Conservation (phyloP, 2,888 invertebrate genomes). For the Acholoe squamosa region DNA sequence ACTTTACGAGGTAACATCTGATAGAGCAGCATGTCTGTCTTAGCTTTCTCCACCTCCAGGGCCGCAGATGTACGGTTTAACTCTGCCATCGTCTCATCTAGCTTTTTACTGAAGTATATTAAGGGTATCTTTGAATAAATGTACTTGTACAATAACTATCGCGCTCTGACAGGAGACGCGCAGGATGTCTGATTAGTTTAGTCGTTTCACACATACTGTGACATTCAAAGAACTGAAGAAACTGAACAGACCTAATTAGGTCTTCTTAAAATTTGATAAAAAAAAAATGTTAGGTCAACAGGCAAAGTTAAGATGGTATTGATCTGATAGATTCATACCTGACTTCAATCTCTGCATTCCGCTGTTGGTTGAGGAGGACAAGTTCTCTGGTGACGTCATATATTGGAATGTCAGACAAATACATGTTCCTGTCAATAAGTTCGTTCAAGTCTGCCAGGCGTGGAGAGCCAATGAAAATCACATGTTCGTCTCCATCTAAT, state of each 20-base stretch:
- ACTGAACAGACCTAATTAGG: too few relatives aligned
- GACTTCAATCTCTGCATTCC: conserved; percentile 81
- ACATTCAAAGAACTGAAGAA: too few relatives aligned
- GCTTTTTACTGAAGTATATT: conserved; percentile 81
- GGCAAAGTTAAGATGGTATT: not conserved
- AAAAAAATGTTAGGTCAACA: too few relatives aligned
- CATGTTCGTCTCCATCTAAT: conserved; percentile 74
- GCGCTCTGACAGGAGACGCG: too few relatives aligned
- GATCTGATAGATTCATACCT: conserved; percentile 69
- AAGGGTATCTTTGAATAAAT: too few relatives aligned
- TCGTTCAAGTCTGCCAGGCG: conserved; percentile 78
- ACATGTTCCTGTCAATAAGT: conserved; percentile 77
- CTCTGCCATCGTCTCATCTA: conserved; percentile 83
- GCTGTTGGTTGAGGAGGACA: conserved; percentile 80
- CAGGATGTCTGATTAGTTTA: too few relatives aligned
- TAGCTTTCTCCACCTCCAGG: conserved; percentile 78
- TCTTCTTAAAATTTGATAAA: too few relatives aligned
- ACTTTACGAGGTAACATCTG: conserved; percentile 83
- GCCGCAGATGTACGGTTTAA: conserved; percentile 81
- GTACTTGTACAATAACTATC: too few relatives aligned
- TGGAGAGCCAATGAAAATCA: conserved; percentile 81
- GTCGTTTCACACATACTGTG: too few relatives aligned
- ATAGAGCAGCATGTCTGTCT: conserved; percentile 81
- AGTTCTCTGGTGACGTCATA: conserved; percentile 82
- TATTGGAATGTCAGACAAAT: conserved; percentile 80